A percentile compares a stretch with the other conserved stretches of the same genome.
phyloP scores from a whole-genome alignment of 2,113 vertebrate species.

The mouse (Mus musculus) region GRCm39 chr17:30679001-30679500 shows the following conservation, averaged over 20 bases:
- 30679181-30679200: constrained; percentile 78
- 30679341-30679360: constrained; percentile 65
- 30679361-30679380: constrained; percentile 75
- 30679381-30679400: constrained; percentile 71
- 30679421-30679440: constrained; percentile 61
- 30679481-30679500: constrained; percentile 59
- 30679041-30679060: constrained; percentile 81
- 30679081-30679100: constrained; percentile 81
- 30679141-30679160: constrained; percentile 73
- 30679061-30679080: constrained; percentile 75
- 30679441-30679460: constrained; percentile 57
- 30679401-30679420: constrained; percentile 68
- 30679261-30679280: constrained; percentile 77
- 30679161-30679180: constrained; percentile 77
- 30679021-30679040: constrained; percentile 79
- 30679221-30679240: constrained; percentile 80
- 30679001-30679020: constrained; percentile 72
- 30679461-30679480: constrained; percentile 52
- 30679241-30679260: constrained; percentile 79
- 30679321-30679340: constrained; percentile 70
- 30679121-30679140: constrained; percentile 76
- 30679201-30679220: constrained; percentile 74
- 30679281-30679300: constrained; percentile 65
- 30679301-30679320: constrained; percentile 78
- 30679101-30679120: constrained; percentile 76